Evolutionary conservation across 2,888 invertebrate species (phyloP), one percentile per base, ranked within the genome.

Genomic region (Nomada lathburiana): DNA sequence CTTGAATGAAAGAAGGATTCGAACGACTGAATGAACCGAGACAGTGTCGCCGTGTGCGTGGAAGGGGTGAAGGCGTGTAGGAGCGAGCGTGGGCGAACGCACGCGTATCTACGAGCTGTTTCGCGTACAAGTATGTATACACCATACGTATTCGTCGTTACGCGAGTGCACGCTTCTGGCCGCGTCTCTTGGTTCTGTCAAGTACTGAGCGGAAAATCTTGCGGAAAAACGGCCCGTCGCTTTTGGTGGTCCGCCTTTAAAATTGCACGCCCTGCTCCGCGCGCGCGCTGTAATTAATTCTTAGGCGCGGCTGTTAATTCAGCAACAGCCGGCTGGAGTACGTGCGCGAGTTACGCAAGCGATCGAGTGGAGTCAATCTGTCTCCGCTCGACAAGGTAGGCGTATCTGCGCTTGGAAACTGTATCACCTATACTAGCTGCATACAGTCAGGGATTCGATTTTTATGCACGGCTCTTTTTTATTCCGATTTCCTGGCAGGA

Each of bases 1-100:
- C 81, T 83, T 89, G 91, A 91, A 91, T 91, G 91, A 89, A 91
- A 84, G 87, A 89, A 88, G 83, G 89, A 87, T 87, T 86, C 86
- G 82, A 82, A 74, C 76, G 91, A 83, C 86, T 88, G 89, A 89
- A 90, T 90, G 89, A 88, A 89, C 85, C 83, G 86, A 79, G 76
- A 75, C 79, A 76, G 82, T 72, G 65, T 84, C 76, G 47, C 71
- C 70, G 71, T 23, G 57, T 63, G 65, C 74, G 70, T 55, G 68
- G 42, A 53, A 52, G 23, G 42, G 23, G 57, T 20, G 44, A 26
- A 36, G 11, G 82, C 59, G 83, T 71, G 85, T 89, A 86, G 89
- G 71, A 77, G 76, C 83, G 59, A 29, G 82, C 75, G 82, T 89
- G 88, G 89, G 90, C 89, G 88, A 80, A 53, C 63, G 75, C 60